These are phyloP conservation scores for Leptocoma aspasia DNA, from an alignment of 2,113 vertebrate genomes.

Conservation along the genomic window DNA sequence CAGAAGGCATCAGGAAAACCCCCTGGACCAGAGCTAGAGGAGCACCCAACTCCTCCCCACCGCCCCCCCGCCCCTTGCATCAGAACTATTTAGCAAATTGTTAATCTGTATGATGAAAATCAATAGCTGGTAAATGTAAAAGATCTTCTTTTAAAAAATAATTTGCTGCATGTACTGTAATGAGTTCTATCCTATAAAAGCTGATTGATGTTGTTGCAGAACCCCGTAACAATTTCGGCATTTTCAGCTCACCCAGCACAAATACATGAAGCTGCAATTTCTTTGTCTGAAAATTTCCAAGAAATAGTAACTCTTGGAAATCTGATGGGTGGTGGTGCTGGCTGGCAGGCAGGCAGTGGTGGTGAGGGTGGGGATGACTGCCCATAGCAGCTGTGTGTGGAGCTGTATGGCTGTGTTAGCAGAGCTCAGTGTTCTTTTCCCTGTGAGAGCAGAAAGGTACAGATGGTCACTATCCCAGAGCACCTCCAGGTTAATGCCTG, in stretches of 20 bases:
- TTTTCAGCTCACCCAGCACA: not conserved
- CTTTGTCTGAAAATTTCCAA: not conserved
- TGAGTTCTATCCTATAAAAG: not conserved
- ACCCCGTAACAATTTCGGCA: not conserved
- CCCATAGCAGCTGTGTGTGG: too few species aligned
- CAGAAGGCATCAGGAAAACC: not conserved
- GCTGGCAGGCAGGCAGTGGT: not conserved
- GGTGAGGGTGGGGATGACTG: not conserved
- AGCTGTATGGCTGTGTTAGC: not conserved
- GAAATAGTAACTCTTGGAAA: accelerated
- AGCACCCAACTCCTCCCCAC: not conserved
- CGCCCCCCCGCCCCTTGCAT: too few species aligned
- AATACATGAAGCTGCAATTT: not conserved
- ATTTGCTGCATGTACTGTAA: not conserved
- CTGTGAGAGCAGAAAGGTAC: not conserved
- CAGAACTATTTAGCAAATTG: not conserved
- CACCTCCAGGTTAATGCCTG: not conserved
- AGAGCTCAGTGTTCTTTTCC: not conserved
- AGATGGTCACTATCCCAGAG: not conserved
- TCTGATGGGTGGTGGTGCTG: not conserved
- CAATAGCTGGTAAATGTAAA: not conserved
- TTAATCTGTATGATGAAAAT: not conserved
- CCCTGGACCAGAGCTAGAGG: not conserved
- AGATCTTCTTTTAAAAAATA: not conserved
- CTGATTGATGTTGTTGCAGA: not conserved